phyloP scores from a whole-genome alignment of 2,113 vertebrate genomes.

The Misgurnus anguillicaudatus region DNA sequence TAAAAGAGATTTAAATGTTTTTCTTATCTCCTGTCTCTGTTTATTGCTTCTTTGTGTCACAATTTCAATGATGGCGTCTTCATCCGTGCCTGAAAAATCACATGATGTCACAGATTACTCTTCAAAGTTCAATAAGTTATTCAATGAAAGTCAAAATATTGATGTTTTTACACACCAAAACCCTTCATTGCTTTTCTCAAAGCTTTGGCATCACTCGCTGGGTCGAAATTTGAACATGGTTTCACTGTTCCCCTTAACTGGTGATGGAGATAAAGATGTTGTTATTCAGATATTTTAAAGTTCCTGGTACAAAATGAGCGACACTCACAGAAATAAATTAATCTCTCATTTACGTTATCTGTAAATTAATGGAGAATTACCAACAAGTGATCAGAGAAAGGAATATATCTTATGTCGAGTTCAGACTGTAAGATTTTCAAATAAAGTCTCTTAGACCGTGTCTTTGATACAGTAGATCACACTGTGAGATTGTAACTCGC shows the following conservation, averaged over 20 bases:
- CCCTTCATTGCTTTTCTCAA: slow-evolving; percentile 98
- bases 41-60: slow-evolving; percentile 83
- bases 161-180: slow-evolving; percentile 74
- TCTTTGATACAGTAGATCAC: no score
- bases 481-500: no score
- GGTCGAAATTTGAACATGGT: slow-evolving; percentile 73
- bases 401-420: no score
- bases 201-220: slow-evolving; percentile 84
- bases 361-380: no score
- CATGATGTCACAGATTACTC: not conserved
- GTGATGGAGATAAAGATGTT: not conserved
- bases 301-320: no score
- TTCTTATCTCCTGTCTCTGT: slow-evolving; percentile 91
- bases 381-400: no score
- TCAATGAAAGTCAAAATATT: not conserved
- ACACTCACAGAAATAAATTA: no score
- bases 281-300: no score
- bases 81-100: slow-evolving; percentile 82
- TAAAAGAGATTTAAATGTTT: slow-evolving; percentile 90
- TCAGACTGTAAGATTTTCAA: no score
- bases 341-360: no score
- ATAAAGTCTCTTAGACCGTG: no score
- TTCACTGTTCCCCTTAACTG: slow-evolving; percentile 84
- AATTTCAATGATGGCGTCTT: slow-evolving; percentile 89
- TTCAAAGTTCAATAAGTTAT: not conserved